A percentile compares a stretch with the other conserved stretches of the same genome.
Evolutionary conservation across 2,888 invertebrate genomes (phyloP).

Genomic region (Furcula furcula): DNA sequence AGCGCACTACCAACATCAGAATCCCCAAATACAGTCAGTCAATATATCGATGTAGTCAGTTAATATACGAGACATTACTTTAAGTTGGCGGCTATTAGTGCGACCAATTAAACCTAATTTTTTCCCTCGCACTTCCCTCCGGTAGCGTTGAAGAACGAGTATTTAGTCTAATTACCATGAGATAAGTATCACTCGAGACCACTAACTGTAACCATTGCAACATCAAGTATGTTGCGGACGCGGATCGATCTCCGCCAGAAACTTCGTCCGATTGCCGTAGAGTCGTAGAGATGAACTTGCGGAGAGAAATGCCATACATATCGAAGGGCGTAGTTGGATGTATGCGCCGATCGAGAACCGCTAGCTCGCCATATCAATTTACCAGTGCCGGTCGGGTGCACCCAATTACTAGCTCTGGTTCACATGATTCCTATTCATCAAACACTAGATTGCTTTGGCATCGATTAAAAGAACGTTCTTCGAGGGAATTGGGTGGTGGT

Average conservation of each 20-base stretch:
- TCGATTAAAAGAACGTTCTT: conserved; percentile 38
- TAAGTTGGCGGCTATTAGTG: conserved; percentile 14
- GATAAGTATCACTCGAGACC: conserved; percentile 49
- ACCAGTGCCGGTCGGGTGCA: conserved; percentile 70
- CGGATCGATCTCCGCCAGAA: conserved; percentile 47
- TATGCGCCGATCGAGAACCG: conserved; percentile 63
- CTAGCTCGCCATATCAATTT: conserved; percentile 75
- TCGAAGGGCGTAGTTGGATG: conserved; percentile 57
- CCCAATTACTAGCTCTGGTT: conserved; percentile 74
- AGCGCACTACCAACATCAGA: conserved; percentile 15
- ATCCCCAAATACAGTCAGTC: no score
- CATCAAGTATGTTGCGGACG: conserved; percentile 36
- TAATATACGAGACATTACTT: no score
- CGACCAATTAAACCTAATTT: conserved; percentile 24
- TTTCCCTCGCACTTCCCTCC: conserved; percentile 24
- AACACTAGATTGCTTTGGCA: conserved; percentile 41
- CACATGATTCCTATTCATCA: conserved; percentile 72
- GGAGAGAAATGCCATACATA: conserved; percentile 42
- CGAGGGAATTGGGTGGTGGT: conserved; percentile 27
- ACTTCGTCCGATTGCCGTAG: conserved; percentile 43
- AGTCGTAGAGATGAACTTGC: conserved; percentile 42
- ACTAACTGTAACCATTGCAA: conserved; percentile 71
- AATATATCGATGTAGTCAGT: no score
- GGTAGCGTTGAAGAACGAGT: conserved; percentile 34
- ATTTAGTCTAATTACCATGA: conserved; percentile 59